Evolutionary conservation across 2,113 vertebrate genomes (phyloP).

Genomic region (Chamaea fasciata): DNA sequence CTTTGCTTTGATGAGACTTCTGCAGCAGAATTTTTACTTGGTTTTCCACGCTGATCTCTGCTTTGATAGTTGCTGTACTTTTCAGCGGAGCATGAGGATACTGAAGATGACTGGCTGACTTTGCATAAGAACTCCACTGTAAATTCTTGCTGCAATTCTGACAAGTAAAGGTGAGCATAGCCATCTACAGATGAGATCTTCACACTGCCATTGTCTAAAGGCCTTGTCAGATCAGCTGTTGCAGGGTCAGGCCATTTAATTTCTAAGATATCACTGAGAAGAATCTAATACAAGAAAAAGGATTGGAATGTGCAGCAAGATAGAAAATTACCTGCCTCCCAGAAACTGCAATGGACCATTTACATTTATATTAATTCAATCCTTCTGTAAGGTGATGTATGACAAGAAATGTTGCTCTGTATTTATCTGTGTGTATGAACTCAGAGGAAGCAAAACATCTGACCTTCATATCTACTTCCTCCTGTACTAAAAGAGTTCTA

Average conservation of each 20-base stretch:
- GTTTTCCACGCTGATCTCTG: background rate
- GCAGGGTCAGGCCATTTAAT: constrained; percentile 75
- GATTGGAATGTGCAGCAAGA: background rate
- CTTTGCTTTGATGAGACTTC: background rate
- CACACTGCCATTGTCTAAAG: constrained; percentile 52
- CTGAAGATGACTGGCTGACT: constrained; percentile 68
- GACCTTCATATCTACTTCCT: background rate
- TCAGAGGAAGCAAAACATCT: background rate
- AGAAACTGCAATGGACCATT: background rate
- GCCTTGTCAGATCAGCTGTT: background rate
- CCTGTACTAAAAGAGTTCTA: background rate
- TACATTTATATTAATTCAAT: background rate
- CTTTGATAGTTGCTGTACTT: background rate
- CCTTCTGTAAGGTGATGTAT: background rate
- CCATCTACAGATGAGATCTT: constrained; percentile 79
- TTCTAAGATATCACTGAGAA: constrained; percentile 66
- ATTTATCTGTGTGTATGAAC: background rate
- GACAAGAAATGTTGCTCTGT: background rate
- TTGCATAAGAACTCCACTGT: constrained; percentile 81
- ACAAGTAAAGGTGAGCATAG: constrained; percentile 72
- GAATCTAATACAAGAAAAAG: constrained; percentile 62
- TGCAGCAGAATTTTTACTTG: background rate
- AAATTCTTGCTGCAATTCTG: constrained; percentile 78
- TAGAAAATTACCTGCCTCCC: background rate
- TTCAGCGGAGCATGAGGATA: background rate